Evolutionary conservation across 2,888 invertebrate species (phyloP).

Genomic region (Luffia ferchaultella): DNA sequence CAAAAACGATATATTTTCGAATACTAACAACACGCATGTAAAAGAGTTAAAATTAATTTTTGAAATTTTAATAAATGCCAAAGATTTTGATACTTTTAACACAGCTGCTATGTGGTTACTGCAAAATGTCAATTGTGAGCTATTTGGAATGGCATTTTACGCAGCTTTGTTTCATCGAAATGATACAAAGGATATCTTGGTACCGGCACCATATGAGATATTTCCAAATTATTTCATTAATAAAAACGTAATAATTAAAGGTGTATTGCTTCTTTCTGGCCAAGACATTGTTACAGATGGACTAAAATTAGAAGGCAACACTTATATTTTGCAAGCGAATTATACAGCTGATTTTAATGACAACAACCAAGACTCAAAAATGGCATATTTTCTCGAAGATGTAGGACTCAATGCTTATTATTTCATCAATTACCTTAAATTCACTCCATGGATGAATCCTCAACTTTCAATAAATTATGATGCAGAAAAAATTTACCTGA

Average conservation of each 20-base stretch:
- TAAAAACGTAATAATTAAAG: constrained; percentile 64
- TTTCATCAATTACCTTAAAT: constrained; percentile 61
- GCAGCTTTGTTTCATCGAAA: constrained; percentile 64
- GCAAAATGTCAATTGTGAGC: constrained; percentile 69
- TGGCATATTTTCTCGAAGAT: constrained; percentile 78
- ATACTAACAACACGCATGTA: constrained; percentile 35
- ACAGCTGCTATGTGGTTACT: constrained; percentile 66
- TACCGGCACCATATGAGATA: constrained; percentile 74
- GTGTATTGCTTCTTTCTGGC: constrained; percentile 32
- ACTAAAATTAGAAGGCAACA: constrained; percentile 40
- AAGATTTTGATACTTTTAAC: constrained; percentile 65
- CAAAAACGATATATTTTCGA: constrained; percentile 46
- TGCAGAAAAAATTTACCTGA: constrained; percentile 70
- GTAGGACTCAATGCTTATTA: constrained; percentile 73
- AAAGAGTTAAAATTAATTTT: constrained; percentile 38
- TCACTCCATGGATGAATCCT: constrained; percentile 65
- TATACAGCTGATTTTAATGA: constrained; percentile 44
- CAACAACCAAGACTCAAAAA: constrained; percentile 58
- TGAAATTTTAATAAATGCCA: constrained; percentile 62
- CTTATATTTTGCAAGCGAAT: constrained; percentile 41
- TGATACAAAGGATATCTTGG: constrained; percentile 63
- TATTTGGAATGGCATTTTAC: constrained; percentile 69
- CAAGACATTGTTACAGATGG: constrained; percentile 26
- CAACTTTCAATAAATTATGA: constrained; percentile 49
- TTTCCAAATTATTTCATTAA: constrained; percentile 72